phyloP scores from a whole-genome alignment of 1,140 invertebrate species.

The Eriocheir sinensis region DNA sequence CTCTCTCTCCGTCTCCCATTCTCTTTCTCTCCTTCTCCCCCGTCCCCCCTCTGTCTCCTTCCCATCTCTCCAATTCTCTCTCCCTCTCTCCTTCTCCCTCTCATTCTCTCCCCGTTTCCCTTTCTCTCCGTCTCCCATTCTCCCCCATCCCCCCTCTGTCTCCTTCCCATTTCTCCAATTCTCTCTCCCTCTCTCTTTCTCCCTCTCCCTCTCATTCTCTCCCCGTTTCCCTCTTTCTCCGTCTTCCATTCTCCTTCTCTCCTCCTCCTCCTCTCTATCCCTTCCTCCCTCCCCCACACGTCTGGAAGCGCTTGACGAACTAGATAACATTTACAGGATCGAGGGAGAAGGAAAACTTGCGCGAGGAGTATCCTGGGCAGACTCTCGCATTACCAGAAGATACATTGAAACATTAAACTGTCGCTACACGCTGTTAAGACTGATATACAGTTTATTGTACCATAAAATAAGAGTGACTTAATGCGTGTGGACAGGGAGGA shows the following conservation, averaged over 20 bases:
- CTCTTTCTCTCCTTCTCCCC: too few relatives aligned
- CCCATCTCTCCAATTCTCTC: too few relatives aligned
- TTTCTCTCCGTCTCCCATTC: not conserved
- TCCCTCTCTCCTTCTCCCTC: not conserved
- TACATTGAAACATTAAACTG: constrained; percentile 14
- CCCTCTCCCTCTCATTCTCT: not conserved
- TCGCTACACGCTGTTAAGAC: constrained; percentile 22
- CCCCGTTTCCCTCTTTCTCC: not conserved
- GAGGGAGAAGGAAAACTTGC: not conserved
- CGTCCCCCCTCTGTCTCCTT: too few relatives aligned
- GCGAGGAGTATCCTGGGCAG: not conserved
- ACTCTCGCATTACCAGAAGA: constrained; percentile 15
- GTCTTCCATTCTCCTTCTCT: not conserved
- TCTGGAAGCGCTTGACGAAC: not conserved
- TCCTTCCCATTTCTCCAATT: not conserved
- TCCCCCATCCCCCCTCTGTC: not conserved
- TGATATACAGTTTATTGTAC: constrained; percentile 26
- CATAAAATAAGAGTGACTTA: constrained; percentile 26
- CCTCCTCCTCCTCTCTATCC: not conserved
- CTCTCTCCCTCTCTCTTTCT: not conserved
- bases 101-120: not conserved
- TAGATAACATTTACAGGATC: not conserved
- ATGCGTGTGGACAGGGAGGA: not conserved
- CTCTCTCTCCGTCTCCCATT: too few relatives aligned
- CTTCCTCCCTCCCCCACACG: not conserved